Conservation (phyloP, 2,888 invertebrate genomes). For the Phalangium opilio region DNA sequence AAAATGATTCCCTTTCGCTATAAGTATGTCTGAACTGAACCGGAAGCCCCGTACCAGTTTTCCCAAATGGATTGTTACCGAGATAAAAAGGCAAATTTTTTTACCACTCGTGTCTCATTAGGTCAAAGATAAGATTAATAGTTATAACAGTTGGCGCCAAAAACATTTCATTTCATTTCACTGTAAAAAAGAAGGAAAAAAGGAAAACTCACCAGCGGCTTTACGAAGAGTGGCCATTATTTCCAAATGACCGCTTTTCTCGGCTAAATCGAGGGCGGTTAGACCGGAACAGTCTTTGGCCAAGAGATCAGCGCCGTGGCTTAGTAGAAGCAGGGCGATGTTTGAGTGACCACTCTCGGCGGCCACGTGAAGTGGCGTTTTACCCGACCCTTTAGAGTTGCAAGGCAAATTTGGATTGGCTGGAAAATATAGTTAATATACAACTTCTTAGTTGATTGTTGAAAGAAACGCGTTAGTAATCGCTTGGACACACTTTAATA, state of each 20-base stretch:
- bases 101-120: too few species aligned
- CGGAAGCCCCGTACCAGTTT: too few species aligned
- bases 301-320: conserved; percentile 48
- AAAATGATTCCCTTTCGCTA: too few species aligned
- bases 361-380: conserved; percentile 66
- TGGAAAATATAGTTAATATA: too few species aligned
- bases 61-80: too few species aligned
- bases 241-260: conserved; percentile 49
- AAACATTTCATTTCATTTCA: too few species aligned
- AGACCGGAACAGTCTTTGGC: conserved; percentile 49
- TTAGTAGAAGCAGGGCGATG: conserved; percentile 49
- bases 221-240: conserved; percentile 45
- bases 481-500: neutral
- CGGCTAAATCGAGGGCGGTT: conserved; percentile 54
- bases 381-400: conserved; percentile 12
- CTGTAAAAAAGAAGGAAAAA: neutral
- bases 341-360: conserved; percentile 60
- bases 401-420: too few species aligned
- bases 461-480: conserved; percentile 7
- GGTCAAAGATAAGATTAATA: too few species aligned
- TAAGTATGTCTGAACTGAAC: too few species aligned
- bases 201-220: conserved; percentile 45
- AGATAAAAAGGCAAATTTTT: too few species aligned
- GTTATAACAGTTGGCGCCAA: too few species aligned
- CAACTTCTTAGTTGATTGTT: too few species aligned